Base-by-base conservation (phyloP, 2,113 vertebrate species). In the Sinocyclocheilus maitianheensis region DNA sequence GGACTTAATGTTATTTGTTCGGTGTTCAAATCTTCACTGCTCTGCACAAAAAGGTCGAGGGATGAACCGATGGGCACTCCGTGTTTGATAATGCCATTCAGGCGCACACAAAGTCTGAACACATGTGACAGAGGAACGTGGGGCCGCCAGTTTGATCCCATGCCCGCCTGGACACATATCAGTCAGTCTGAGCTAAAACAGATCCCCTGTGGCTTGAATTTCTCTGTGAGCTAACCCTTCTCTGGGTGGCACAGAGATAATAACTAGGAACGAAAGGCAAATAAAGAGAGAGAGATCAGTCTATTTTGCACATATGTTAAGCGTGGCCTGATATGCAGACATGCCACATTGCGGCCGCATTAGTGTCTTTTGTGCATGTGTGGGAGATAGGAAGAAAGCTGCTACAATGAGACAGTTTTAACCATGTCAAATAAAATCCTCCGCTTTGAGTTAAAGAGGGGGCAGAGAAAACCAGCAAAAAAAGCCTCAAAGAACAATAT, bases 211-310 rank as follows among this genome's bases (percentile, higher is more conserved):
- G 63, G 81, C 81, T 83, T 72, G 16, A 40, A 69, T 26, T 14
- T 65, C 34, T 67, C 40, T 81, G 62, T 71, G 37, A 37, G 79
- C 60, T 67, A 24, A 7, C 58, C 22, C 58, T 65, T 43, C 43
- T 83, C 63, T 55, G 67, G 67, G 81, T 58, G 77, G 63, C 53
- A 75, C 24, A 67, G 55, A 34, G 78, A 78, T 74, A 82, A 74
- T 79, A 62, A 77, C 40, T 46, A 14, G 48, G 77, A 40, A 43
- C 13, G 43, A 81, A 58, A 75, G 9, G 51, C 34, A 79, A 37
- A 46, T 16, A 71, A 46, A 83, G 62, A 76, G 79, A 76, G 79
- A 83, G 14, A 83, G 79, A 82, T 92, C 77, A 72, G 4, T 85
- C 37, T 81, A 30, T 69, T 84, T 78, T 87, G 77, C 60, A 51